Base-by-base conservation (phyloP, 1,140 invertebrate genomes). In the Potamilus streckersoni region DNA sequence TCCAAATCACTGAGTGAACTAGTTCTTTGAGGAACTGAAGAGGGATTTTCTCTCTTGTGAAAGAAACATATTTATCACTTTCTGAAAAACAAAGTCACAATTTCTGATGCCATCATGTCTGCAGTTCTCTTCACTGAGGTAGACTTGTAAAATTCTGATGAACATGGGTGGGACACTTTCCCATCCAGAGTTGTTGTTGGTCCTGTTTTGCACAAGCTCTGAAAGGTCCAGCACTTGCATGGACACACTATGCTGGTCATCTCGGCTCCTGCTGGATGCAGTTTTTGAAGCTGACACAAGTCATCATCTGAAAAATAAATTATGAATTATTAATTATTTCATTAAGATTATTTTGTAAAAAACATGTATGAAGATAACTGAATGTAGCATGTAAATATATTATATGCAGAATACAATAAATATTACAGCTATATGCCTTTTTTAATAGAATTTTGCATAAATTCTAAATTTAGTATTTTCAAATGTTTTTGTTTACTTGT, bases 211-310 rank as follows among this genome's bases (percentile, higher is more conserved):
- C 2, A 76, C 63, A 57, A 76, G 66, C 17, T 76, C 74, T 67
- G 69, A 69, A 2, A 71, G 62, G 38, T 76, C 61, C 1, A 76
- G n/a, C 3, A 57, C 59, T 17, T 58, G 23, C 23, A 23, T 23
- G 23, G 23, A 23, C 2, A 1, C 94, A 57, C 94, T 94, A 77
- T 94, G 90, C 89, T 96, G 95, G 86, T 95, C 95, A 87, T 96
- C 94, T 64, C 96, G 87, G 55, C 94, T 91, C 69, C 92, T 92
- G 79, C 93, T 87, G 86, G 95, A 94, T 4, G 94, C 94, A 75
- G 94, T 90, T 87, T 94, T 95, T 76, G 87, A 27, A 94, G 93
- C 87, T 95, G 94, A 82, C 94, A 73, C 61, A 80, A 82, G 20
- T 68, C 49, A 71, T 75, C 73, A 20, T 83, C 81, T 86, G 79